A percentile compares a stretch with the other conserved stretches of the same genome.
Evolutionary conservation across 2,797 vertebrate genomes (phyloP).

Genomic region (Pelobates cultripes): DNA sequence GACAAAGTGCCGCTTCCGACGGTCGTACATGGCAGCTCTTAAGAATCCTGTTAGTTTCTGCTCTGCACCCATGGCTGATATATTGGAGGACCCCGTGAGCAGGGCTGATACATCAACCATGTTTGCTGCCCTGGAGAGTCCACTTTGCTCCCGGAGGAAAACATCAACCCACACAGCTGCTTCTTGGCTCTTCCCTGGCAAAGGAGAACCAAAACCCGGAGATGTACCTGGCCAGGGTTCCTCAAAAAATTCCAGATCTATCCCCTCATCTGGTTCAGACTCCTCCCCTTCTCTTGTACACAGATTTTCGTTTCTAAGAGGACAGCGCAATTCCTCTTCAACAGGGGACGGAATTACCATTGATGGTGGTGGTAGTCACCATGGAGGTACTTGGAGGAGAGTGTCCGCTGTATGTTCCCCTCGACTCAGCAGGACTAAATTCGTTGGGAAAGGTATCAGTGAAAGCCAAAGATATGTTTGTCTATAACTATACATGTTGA

Average conservation of each 20-base stretch:
- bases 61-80: constrained; percentile 66
- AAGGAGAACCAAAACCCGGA: constrained; percentile 1
- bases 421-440: constrained; percentile 58
- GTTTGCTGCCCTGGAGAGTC: constrained; percentile 4
- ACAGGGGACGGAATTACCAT: constrained; percentile 17
- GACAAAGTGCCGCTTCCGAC: constrained; percentile 74
- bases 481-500: no score
- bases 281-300: constrained; percentile 46
- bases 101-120: accelerated
- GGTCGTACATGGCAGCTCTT: constrained; percentile 77
- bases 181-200: constrained; percentile 25
- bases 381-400: constrained; percentile 62
- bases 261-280: constrained; percentile 14
- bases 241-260: constrained; percentile 16
- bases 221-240: constrained; percentile 7
- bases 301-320: constrained; percentile 69
- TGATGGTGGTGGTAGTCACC: constrained; percentile 58
- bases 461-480: neutral
- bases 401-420: constrained; percentile 63
- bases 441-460: constrained; percentile 65
- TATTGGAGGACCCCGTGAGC: constrained; percentile 69
- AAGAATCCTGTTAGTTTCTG: constrained; percentile 73
- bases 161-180: constrained; percentile 36
- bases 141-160: neutral
- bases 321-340: neutral